These are phyloP conservation scores for Leptinotarsa undecemlineata DNA, from an alignment of 1,140 invertebrate genomes.

Conservation along the genomic window DNA sequence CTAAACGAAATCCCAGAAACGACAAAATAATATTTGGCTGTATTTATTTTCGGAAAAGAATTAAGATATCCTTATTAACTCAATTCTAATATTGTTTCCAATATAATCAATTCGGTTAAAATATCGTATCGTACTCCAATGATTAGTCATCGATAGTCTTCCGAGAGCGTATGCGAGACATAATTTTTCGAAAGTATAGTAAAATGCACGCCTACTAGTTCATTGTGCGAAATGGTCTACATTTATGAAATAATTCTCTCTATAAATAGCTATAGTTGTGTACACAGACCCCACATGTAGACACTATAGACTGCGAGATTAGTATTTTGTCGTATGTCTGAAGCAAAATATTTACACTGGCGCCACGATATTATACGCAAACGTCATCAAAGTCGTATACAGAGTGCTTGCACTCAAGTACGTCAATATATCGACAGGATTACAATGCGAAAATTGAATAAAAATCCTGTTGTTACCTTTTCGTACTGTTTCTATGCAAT, in stretches of 20 bases:
- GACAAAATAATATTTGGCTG: no score
- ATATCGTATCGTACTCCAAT: neutral
- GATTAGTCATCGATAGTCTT: neutral
- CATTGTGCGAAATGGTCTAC: slow-evolving; percentile 13
- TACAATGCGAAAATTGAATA: no score
- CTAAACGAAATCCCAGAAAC: no score
- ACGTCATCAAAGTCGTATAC: slow-evolving; percentile 16
- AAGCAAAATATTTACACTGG: slow-evolving; percentile 28
- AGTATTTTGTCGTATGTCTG: slow-evolving; percentile 27
- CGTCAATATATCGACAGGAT: no score
- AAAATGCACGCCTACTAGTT: neutral
- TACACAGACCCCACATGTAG: slow-evolving; percentile 28
- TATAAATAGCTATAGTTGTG: slow-evolving; percentile 21
- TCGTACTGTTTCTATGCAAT: no score
- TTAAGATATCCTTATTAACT: no score
- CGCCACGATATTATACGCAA: slow-evolving; percentile 26
- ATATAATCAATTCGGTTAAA: no score
- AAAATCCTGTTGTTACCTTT: no score
- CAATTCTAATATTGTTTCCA: no score
- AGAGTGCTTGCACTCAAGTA: neutral
- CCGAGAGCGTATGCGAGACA: neutral
- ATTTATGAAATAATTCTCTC: slow-evolving; percentile 12
- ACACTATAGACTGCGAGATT: slow-evolving; percentile 16
- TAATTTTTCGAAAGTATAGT: slow-evolving; percentile 1
- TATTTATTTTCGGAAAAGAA: no score